Percentiles rank a stretch among this genome's conserved stretches.
Conservation (phyloP, 2,113 vertebrate genomes). For the Noturus placidus region DNA sequence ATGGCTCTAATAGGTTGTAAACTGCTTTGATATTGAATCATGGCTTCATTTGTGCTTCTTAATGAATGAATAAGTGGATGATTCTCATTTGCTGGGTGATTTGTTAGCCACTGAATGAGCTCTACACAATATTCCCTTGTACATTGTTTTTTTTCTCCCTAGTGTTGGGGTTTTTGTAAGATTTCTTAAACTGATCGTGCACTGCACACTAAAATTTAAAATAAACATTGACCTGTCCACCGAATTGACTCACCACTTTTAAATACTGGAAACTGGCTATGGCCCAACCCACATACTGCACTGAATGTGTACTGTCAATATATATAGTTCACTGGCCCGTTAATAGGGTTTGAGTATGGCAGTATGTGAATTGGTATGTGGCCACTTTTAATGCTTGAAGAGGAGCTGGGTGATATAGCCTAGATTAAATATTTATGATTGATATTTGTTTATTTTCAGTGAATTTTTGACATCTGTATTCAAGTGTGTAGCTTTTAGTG, state of each 20-base stretch:
- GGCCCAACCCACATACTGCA: background rate
- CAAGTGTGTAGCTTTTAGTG: constrained; percentile 73
- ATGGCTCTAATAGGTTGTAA: constrained; percentile 34
- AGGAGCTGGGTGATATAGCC: background rate
- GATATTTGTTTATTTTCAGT: constrained; percentile 62
- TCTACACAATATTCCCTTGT: constrained; percentile 30
- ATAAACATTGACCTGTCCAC: constrained; percentile 53
- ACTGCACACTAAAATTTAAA: constrained; percentile 67
- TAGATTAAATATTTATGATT: background rate
- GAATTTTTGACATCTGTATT: constrained; percentile 63
- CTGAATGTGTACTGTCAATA: background rate
- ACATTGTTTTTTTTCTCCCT: constrained; percentile 49
- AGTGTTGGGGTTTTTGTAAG: constrained; percentile 65
- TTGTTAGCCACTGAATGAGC: constrained; percentile 23
- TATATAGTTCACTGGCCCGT: background rate
- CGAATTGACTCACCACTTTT: constrained; percentile 56
- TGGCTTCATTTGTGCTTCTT: constrained; percentile 28
- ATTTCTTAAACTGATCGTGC: constrained; percentile 61
- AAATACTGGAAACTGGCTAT: constrained; percentile 49
- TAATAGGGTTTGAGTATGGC: background rate
- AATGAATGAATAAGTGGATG: constrained; percentile 11
- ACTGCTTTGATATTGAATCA: constrained; percentile 25
- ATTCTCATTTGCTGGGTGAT: constrained; percentile 1
- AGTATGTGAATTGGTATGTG: background rate
- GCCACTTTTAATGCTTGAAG: background rate